phyloP scores from a whole-genome alignment of 2,888 invertebrate species.

The Orchesella flavescens region DNA sequence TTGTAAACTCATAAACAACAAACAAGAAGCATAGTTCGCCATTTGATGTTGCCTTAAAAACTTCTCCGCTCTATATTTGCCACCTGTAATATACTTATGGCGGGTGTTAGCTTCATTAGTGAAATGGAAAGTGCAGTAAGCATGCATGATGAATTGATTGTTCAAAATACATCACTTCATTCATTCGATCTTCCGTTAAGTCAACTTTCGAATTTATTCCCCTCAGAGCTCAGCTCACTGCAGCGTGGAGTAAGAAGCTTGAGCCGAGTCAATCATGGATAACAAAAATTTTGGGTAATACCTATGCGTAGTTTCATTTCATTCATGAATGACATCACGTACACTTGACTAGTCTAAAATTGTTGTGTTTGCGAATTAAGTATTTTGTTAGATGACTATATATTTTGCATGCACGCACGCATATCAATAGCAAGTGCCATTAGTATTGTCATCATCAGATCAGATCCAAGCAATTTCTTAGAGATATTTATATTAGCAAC shows the following conservation, averaged over 20 bases:
- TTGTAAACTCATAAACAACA: too few species aligned
- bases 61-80: too few species aligned
- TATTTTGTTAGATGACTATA: too few species aligned
- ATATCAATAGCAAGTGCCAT: neutral
- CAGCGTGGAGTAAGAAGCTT: conserved; percentile 40
- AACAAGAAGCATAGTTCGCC: too few species aligned
- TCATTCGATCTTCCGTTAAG: neutral
- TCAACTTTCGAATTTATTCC: conserved; percentile 54
- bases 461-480: neutral
- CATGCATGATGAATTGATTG: conserved; percentile 52
- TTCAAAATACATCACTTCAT: conserved; percentile 34
- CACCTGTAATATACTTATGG: too few species aligned
- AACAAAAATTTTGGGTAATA: conserved; percentile 13
- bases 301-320: conserved; percentile 30
- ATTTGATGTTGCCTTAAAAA: too few species aligned
- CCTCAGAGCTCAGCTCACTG: conserved; percentile 23
- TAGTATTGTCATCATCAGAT: neutral
- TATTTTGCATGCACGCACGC: too few species aligned
- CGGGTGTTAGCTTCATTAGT: neutral
- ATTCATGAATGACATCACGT: conserved; percentile 37
- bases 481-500: conserved; percentile 16
- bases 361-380: too few species aligned
- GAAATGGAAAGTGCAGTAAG: conserved; percentile 59
- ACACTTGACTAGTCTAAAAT: neutral
- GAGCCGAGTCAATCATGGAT: conserved; percentile 14